These are phyloP conservation scores for Tympanuchus pallidicinctus DNA, from an alignment of 2,113 vertebrate genomes.

Conservation along the genomic window DNA sequence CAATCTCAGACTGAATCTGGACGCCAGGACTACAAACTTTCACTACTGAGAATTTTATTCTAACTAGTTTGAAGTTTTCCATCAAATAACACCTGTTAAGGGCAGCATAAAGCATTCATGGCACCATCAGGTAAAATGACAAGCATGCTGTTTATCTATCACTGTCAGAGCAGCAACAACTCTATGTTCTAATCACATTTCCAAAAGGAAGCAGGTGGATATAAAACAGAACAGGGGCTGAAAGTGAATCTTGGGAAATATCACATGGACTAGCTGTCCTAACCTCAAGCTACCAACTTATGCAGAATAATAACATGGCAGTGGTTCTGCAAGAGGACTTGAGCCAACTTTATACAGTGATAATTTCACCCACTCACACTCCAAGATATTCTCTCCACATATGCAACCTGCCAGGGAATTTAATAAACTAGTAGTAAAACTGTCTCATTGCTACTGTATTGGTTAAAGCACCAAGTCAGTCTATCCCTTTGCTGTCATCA, in stretches of 20 bases:
- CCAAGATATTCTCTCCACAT: not conserved
- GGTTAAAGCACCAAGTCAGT: not conserved
- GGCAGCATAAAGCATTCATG: not conserved
- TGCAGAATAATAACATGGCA: not conserved
- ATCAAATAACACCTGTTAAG: slow-evolving; percentile 24
- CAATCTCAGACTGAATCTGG: not conserved
- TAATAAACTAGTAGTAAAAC: not conserved
- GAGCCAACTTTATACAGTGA: slow-evolving; percentile 32
- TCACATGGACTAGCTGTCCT: not conserved
- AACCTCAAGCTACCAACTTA: not conserved
- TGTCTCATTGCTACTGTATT: not conserved
- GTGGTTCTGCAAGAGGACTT: not conserved
- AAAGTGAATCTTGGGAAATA: slow-evolving; percentile 24
- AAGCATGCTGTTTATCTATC: slow-evolving; percentile 18
- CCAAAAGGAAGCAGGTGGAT: slow-evolving; percentile 47
- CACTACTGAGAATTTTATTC: not conserved
- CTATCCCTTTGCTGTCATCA: not conserved
- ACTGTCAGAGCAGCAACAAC: not conserved
- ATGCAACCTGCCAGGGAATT: slow-evolving; percentile 39
- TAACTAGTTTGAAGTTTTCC: slow-evolving; percentile 28
- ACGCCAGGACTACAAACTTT: not conserved
- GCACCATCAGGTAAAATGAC: not conserved
- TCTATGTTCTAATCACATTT: not conserved
- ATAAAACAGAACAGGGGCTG: not conserved
- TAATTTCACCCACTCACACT: slow-evolving; percentile 36